Evolutionary conservation across 2,888 invertebrate genomes (phyloP), one percentile per base, ranked within the genome.

Genomic region (Eupithecia centaureata): DNA sequence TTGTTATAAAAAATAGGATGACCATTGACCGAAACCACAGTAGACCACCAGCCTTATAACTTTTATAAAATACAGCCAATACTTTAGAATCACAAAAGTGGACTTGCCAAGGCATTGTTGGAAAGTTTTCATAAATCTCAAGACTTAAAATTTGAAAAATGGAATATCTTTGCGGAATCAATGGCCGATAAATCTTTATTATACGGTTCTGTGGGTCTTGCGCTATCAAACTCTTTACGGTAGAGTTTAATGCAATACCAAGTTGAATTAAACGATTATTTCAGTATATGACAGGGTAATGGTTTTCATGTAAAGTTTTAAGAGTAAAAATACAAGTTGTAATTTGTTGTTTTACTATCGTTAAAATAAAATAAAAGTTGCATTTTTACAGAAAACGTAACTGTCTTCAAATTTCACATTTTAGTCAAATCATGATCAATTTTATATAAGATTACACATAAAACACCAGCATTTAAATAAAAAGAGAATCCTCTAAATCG

Each of bases 111-210:
- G 58, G 35, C 68, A 64, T 63, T 60, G 35, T 52, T 33, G 33
- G 27, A 47, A 54, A 64, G 56, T 66, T 67, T 63, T 61, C 72
- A 71, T 72, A 71, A 70, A 70, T 61, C 65, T 60, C 28, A 22
- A 64, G 51, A 47, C 60, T 73, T 56, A 70, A 71, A 73, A 70
- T 67, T 70, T 58, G 65, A 67, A 68, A 42, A 66, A 67, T 67
- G 70, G 67, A 70, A 71, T 72, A 72, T 72, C 64, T 67, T 63
- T 38, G 65, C 61, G 61, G 63, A 68, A 72, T 72, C 72, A 67
- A 73, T 73, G 61, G 70, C 65, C 68, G 52, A 71, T 75, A 75
- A 73, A 73, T 73, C 72, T 72, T 63, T 73, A 73, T 73, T 75
- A 73, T 64, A 69, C 73, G 71, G 72, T 62, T 72, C 67, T 64